Percentiles rank a stretch among this genome's conserved stretches.
phyloP scores from a whole-genome alignment of 1,140 invertebrate genomes.

The Bombus turneri region DNA sequence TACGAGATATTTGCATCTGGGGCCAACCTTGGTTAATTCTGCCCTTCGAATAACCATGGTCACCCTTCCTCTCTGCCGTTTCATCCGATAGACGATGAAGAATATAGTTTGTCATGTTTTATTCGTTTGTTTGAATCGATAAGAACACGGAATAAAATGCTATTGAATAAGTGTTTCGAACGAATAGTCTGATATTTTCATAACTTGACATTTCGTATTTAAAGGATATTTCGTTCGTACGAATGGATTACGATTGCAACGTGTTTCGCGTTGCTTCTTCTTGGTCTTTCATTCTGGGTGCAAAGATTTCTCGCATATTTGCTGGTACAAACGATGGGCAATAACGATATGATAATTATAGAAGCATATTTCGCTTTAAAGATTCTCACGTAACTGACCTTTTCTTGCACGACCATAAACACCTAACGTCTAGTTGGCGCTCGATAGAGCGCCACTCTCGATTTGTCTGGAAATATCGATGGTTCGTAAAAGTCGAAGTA shows the following conservation, averaged over 20 bases:
- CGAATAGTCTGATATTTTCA: not conserved
- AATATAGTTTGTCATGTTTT: not conserved
- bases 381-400: constrained; percentile 29
- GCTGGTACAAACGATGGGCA: not conserved
- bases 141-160: not conserved
- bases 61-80: not conserved
- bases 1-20: constrained; percentile 73
- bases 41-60: constrained; percentile 31
- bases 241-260: not conserved
- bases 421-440: not conserved
- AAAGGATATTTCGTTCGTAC: not conserved
- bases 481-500: constrained; percentile 45
- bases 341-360: constrained; percentile 45
- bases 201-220: not conserved
- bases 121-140: not conserved
- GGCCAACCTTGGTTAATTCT: constrained; percentile 57
- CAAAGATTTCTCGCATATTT: not conserved
- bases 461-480: constrained; percentile 40
- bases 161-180: too few species aligned
- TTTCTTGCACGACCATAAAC: constrained; percentile 24
- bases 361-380: not conserved
- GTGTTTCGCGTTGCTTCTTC: not conserved
- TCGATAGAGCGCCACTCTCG: not conserved
- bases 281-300: not conserved
- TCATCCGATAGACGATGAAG: not conserved